Conservation (phyloP, 2,797 vertebrate genomes). For the Pseudomugil tenellus region DNA sequence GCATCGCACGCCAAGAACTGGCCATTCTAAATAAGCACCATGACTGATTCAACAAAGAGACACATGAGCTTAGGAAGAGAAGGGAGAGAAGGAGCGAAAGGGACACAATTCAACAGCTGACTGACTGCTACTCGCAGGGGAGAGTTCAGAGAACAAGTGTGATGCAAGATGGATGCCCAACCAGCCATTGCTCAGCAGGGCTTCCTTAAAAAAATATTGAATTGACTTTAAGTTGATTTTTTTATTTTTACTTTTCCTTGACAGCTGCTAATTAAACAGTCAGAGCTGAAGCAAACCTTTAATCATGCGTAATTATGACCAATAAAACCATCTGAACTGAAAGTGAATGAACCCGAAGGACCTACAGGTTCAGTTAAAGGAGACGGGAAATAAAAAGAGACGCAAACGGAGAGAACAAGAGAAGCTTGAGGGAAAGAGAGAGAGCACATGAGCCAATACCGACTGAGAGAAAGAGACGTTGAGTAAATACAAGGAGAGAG, state of each 20-base stretch:
- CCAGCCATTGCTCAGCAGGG: no score
- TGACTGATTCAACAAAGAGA: no score
- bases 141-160: no score
- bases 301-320: not conserved
- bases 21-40: no score
- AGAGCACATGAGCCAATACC: constrained; percentile 28
- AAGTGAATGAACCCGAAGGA: not conserved
- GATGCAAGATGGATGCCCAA: no score
- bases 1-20: no score
- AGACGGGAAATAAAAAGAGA: not conserved
- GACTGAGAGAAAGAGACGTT: constrained; percentile 14
- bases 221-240: not conserved
- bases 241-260: not conserved
- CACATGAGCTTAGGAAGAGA: no score
- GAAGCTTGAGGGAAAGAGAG: constrained; percentile 11
- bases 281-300: not conserved
- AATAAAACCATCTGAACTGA: not conserved
- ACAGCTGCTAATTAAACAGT: not conserved
- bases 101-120: no score
- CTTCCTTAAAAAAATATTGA: no score
- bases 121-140: no score
- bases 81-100: no score
- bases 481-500: constrained; percentile 12
- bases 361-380: constrained; percentile 11
- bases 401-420: constrained; percentile 15